These are phyloP conservation scores for Elanus axillaris DNA, from an alignment of 2,113 vertebrate genomes.

Conservation along the genomic window DNA sequence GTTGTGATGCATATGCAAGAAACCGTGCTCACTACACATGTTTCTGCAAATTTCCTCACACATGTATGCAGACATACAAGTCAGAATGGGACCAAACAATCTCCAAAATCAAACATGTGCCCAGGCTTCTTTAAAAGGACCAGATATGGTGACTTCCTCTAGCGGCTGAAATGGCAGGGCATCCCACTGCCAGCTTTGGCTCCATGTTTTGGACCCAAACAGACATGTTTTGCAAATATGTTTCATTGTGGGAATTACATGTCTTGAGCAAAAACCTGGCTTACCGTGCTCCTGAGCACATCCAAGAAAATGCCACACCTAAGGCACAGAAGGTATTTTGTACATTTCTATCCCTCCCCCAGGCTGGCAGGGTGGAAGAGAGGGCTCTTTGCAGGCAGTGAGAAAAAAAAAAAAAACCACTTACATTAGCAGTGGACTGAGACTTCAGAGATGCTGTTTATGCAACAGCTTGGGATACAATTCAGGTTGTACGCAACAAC, in stretches of 20 bases:
- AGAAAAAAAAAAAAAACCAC: slow-evolving; percentile 3
- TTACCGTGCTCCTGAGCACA: not conserved
- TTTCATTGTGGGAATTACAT: not conserved
- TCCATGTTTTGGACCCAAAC: too few species aligned
- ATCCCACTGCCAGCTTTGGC: not conserved
- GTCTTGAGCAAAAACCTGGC: not conserved
- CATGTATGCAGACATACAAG: not conserved
- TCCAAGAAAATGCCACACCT: not conserved
- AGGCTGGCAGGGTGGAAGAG: not conserved
- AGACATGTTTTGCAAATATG: not conserved
- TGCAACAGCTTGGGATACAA: not conserved
- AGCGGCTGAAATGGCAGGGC: not conserved
- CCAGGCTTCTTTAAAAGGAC: not conserved
- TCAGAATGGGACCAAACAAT: not conserved
- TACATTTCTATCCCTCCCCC: not conserved
- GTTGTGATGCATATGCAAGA: not conserved
- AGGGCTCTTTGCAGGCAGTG: not conserved
- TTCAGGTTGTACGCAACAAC: not conserved
- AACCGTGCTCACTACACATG: not conserved
- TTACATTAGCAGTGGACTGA: not conserved
- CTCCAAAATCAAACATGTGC: not conserved
- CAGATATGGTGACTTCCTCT: not conserved
- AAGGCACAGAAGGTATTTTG: not conserved
- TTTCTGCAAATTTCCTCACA: not conserved
- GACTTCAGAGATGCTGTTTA: not conserved